phyloP scores from a whole-genome alignment of 2,888 invertebrate species.

The Eumerus sabulonum region DNA sequence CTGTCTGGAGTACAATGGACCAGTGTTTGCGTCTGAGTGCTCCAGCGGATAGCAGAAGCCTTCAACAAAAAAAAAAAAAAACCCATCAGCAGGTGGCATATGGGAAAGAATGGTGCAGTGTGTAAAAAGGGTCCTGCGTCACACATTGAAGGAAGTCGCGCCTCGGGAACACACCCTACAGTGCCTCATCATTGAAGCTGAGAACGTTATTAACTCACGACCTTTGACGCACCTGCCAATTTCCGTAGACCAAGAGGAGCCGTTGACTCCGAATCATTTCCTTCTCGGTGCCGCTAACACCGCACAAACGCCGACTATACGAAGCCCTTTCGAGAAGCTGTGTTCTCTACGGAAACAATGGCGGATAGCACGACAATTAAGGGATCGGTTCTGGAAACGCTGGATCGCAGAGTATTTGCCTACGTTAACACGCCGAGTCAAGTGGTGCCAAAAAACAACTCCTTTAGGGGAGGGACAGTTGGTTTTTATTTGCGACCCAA shows the following conservation, averaged over 20 bases:
- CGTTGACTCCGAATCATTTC: slow-evolving; percentile 60
- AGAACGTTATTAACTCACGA: slow-evolving; percentile 36
- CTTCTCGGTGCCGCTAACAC: slow-evolving; percentile 38
- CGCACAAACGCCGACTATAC: slow-evolving; percentile 18
- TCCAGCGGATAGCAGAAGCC: no score
- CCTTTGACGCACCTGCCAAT: slow-evolving; percentile 52
- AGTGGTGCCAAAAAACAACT: slow-evolving; percentile 46
- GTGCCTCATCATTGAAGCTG: slow-evolving; percentile 50
- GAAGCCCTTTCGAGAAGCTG: neutral
- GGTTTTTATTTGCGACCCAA: slow-evolving; percentile 68
- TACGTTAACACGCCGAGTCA: slow-evolving; percentile 50
- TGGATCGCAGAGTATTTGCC: slow-evolving; percentile 54
- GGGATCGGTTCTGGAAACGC: slow-evolving; percentile 44
- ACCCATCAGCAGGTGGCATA: slow-evolving; percentile 9
- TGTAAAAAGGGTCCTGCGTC: slow-evolving; percentile 50
- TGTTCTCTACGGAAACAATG: slow-evolving; percentile 49
- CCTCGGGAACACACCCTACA: slow-evolving; percentile 59
- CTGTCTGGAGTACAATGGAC: no score
- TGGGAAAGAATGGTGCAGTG: slow-evolving; percentile 61
- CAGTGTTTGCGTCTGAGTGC: no score
- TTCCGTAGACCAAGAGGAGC: slow-evolving; percentile 39
- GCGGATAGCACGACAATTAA: slow-evolving; percentile 44
- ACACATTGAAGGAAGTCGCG: slow-evolving; percentile 46
- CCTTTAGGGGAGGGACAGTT: slow-evolving; percentile 44
- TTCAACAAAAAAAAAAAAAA: no score